Evolutionary conservation across 2,888 invertebrate genomes (phyloP).

Genomic region (Bedellia somnulentella): DNA sequence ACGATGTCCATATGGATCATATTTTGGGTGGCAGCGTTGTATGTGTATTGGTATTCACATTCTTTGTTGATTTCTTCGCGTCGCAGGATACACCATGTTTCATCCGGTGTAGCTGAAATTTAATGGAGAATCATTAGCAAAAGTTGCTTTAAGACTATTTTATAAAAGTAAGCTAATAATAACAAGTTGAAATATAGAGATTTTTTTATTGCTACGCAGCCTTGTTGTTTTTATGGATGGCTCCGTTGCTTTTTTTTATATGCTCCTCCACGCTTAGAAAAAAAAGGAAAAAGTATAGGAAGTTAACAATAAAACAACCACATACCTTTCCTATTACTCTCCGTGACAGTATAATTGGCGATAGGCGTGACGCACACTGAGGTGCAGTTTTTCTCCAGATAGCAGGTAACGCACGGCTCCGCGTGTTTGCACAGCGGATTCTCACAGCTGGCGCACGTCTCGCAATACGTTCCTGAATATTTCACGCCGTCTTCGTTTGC

Average conservation of each 20-base stretch:
- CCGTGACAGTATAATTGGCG: slow-evolving; percentile 41
- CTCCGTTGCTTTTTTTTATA: no score
- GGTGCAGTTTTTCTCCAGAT: slow-evolving; percentile 29
- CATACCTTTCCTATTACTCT: no score
- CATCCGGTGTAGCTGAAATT: slow-evolving; percentile 22
- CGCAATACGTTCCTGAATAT: slow-evolving; percentile 53
- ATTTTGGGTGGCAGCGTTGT: slow-evolving; percentile 24
- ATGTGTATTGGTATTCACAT: slow-evolving; percentile 44
- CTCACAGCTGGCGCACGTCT: slow-evolving; percentile 47
- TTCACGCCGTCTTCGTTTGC: slow-evolving; percentile 18
- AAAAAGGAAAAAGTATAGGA: no score
- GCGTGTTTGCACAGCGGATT: slow-evolving; percentile 52
- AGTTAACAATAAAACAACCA: no score
- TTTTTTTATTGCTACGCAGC: no score
- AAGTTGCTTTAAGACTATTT: no score
- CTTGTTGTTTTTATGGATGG: no score
- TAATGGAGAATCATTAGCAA: neutral
- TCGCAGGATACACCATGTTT: slow-evolving; percentile 32
- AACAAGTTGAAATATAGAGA: no score
- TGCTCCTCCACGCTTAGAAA: no score
- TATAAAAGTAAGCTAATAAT: no score
- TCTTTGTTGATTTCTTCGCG: slow-evolving; percentile 23
- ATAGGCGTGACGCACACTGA: slow-evolving; percentile 27
- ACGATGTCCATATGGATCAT: slow-evolving; percentile 32
- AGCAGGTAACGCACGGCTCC: slow-evolving; percentile 44